A percentile compares a stretch with the other conserved stretches of the same genome.
These are phyloP conservation scores for Hermetia illucens DNA, from an alignment of 1,140 invertebrate genomes.

Conservation along the genomic window DNA sequence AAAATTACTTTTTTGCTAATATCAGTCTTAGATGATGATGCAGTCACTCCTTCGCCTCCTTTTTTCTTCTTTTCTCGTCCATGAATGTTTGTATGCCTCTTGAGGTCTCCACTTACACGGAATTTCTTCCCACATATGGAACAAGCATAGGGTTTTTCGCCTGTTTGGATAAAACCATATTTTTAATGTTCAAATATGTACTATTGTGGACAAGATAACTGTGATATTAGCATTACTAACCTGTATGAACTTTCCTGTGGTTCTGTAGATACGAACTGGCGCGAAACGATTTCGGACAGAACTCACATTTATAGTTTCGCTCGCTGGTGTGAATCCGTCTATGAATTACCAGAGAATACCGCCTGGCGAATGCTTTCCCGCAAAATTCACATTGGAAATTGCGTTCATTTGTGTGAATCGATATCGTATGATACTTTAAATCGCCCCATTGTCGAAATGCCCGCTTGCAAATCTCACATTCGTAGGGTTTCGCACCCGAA, in stretches of 20 bases:
- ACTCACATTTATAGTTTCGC: slow-evolving; percentile 76
- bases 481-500: slow-evolving; percentile 65
- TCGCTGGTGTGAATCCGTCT: slow-evolving; percentile 81
- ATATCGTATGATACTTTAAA: slow-evolving; percentile 77
- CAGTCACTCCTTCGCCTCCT: too few relatives aligned
- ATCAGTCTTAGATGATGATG: too few relatives aligned
- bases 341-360: slow-evolving; percentile 87
- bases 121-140: slow-evolving; percentile 68
- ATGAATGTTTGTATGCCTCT: slow-evolving; percentile 73
- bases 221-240: slow-evolving; percentile 22
- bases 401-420: slow-evolving; percentile 63
- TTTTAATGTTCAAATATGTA: slow-evolving; percentile 1
- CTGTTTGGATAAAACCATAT: slow-evolving; percentile 25
- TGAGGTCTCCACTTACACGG: slow-evolving; percentile 73
- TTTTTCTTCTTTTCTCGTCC: slow-evolving; percentile 16
- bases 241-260: slow-evolving; percentile 84
- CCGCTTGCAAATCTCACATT: slow-evolving; percentile 57
- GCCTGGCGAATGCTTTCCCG: slow-evolving; percentile 80
- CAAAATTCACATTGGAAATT: slow-evolving; percentile 84
- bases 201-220: not conserved
- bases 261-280: slow-evolving; percentile 73
- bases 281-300: slow-evolving; percentile 64
- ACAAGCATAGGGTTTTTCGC: slow-evolving; percentile 68
- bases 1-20: too few relatives aligned
- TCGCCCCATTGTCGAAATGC: slow-evolving; percentile 78